Percentiles rank a stretch among this genome's conserved stretches.
Evolutionary conservation across 2,888 invertebrate genomes (phyloP).

Genomic region (Spodoptera exigua): DNA sequence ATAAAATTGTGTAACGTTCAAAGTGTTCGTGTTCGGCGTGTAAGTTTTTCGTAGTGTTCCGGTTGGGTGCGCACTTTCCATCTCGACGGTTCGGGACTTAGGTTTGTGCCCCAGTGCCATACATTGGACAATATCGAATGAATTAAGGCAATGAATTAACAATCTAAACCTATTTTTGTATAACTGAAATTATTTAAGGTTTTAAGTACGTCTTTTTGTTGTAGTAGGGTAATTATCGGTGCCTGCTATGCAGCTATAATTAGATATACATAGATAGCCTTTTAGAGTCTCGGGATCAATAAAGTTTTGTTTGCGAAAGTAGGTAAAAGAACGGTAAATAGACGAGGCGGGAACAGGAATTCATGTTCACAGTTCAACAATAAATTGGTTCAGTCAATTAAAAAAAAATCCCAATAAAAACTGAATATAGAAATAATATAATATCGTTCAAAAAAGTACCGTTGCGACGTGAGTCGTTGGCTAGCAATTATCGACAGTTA

Average conservation of each 20-base stretch:
- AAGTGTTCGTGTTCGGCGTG: constrained; percentile 3
- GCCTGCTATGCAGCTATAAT: too few relatives aligned
- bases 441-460: constrained; percentile 30
- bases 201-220: not conserved
- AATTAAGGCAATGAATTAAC: not conserved
- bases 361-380: too few relatives aligned
- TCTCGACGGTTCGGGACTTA: constrained; percentile 38
- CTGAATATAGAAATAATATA: constrained; percentile 8
- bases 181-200: not conserved
- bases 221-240: too few relatives aligned
- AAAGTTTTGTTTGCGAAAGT: too few relatives aligned
- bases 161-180: not conserved
- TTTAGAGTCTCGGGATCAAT: too few relatives aligned
- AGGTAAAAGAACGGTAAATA: too few relatives aligned
- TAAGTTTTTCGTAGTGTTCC: constrained; percentile 28
- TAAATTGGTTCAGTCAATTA: not conserved
- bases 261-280: too few relatives aligned
- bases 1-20: not conserved
- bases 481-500: constrained; percentile 59
- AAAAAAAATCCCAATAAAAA: constrained; percentile 1
- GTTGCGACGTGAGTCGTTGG: constrained; percentile 46
- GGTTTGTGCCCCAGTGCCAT: constrained; percentile 35
- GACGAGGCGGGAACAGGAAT: too few relatives aligned
- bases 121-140: constrained; percentile 8
- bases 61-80: constrained; percentile 44